Base-by-base conservation (phyloP, 2,797 vertebrate genomes). In the Pipistrellus nathusii region DNA sequence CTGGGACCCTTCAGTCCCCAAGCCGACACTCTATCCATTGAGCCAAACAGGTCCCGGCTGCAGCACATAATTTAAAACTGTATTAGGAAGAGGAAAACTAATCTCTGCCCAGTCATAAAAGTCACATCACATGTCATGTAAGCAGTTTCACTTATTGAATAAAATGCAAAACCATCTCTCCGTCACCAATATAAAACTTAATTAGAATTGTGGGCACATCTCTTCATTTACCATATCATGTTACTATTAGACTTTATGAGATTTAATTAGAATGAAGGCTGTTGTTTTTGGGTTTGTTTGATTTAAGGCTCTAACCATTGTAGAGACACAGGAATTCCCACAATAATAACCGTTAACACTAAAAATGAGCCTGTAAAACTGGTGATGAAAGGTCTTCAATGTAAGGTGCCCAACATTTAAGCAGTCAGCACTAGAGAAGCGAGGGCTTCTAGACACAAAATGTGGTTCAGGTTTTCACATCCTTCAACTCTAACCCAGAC, bases 181-280 rank as follows among this genome's bases (percentile, higher is more conserved):
- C 30, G 81, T 0, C n/a, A 53, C 62, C 64, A 91, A 88, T 0
- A 72, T 2, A 84, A 88, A 8, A 76, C 62, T 69, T 32, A 96
- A 97, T 91, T 93, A 96, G 92, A 94, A 93, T 38, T 38, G 2
- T 8, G 94, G 44, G 27, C 11, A 85, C 23, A 35, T 55, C 32
- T 68, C 64, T 75, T 96, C 48, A 81, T 27, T 95, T 68, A 91
- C 25, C 38, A 91, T 9, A 3, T 51, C 41, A 75, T 78, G 57
- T 90, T 91, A 93, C 48, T 88, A 55, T 93, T 76, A 72, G 53
- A 93, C 38, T 80, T 85, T 55, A 91, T 93, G 48, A 93, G 48
- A 93, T 89, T 6, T 6, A 41, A 86, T 38, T 35, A 14, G 3
- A 51, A 85, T 55, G 72, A 89, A 91, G 57, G 59, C 96, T 86